Base-by-base conservation (phyloP, 2,888 invertebrate genomes). In the Agonum fuliginosum region DNA sequence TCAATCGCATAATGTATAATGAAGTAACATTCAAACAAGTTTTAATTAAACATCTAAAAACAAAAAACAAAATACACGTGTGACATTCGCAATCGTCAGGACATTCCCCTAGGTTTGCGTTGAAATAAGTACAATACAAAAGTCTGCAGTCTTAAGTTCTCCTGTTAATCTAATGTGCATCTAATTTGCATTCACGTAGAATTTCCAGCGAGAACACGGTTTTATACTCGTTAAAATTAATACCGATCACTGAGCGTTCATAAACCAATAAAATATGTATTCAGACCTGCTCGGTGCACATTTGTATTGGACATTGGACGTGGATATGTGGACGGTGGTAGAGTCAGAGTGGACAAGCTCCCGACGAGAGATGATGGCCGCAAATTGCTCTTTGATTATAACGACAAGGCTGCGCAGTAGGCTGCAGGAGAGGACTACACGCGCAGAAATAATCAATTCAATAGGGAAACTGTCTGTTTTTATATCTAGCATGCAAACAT, bases 221-320 rank as follows among this genome's bases (percentile, higher is more conserved):
- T 54, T 70, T 51, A 54, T 70, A 54, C 77, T 77, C 77, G 77
- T 77, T 77, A 77, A 77, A 77, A 77, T 77, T 77, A 77, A 77
- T 77, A 77, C 77, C 70, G 58, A 77, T 77, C 77, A 77, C 12
- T 70, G 54, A 51, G 54, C 69, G 69, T 70, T 77, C 77, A 77
- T 77, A 77, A 77, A 77, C 69, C 58, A 78, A 69, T 78, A 78
- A 78, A 71, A 72, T 73, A 78, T 78, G 65, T 75, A 58, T 74
- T 62, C 62, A 43, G 37, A 74, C 19, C 43, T 24, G 46, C 74
- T 74, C 10, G 62, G 46, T 58, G 22, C 27, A 6, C 67, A 41
- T 41, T 67, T 41, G 67, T 41, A 67, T 67, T 67, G 37, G 24
- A 22, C 12, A 30, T 30, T 30, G 58, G 8, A n/a, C 8, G 17